phyloP scores from a whole-genome alignment of 2,888 invertebrate species.

The Sabatieria punctata region DNA sequence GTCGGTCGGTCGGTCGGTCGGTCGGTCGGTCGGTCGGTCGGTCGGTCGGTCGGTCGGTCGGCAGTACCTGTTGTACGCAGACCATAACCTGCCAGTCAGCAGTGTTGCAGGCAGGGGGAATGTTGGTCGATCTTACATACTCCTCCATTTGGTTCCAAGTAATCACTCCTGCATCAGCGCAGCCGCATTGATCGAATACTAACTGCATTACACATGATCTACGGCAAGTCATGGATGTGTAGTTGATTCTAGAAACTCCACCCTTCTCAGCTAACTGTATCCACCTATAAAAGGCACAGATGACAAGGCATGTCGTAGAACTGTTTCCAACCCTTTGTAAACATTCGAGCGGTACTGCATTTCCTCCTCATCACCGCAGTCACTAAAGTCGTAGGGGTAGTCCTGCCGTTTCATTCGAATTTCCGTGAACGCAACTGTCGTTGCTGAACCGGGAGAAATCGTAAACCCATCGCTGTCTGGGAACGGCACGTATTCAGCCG shows the following conservation, averaged over 20 bases:
- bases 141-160: conserved; percentile 1
- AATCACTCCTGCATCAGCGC: conserved; percentile 2
- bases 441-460: too few species aligned
- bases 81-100: not conserved
- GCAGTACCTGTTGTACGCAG: conserved; percentile 3
- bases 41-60: too few species aligned
- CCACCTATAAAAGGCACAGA: not conserved
- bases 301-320: too few species aligned
- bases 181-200: conserved; percentile 2
- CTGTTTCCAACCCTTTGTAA: too few species aligned
- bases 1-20: too few species aligned
- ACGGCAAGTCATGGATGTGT: conserved; percentile 2
- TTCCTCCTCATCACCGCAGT: not conserved
- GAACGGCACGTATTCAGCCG: too few species aligned
- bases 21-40: too few species aligned
- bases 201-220: not conserved
- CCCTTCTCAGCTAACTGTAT: not conserved
- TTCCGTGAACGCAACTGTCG: too few species aligned
- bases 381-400: too few species aligned
- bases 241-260: not conserved
- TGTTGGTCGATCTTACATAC: not conserved
- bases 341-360: not conserved
- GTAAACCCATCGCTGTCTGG: too few species aligned
- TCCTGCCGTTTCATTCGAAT: too few species aligned
- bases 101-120: conserved; percentile 4